Conservation (phyloP, 1,140 invertebrate genomes). For the Caligus rogercresseyi region DNA sequence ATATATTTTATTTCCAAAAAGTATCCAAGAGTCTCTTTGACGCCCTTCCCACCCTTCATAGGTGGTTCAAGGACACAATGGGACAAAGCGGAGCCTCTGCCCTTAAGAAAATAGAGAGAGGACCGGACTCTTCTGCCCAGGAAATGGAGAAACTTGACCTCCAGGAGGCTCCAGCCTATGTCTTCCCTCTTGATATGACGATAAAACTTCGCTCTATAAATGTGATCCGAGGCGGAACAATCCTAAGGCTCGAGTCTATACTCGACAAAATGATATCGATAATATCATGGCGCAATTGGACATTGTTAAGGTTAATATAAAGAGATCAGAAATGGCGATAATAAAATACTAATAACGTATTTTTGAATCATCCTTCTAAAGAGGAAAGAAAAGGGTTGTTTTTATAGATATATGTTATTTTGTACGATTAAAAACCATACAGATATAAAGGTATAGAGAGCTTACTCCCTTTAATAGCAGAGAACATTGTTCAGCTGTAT, state of each 20-base stretch:
- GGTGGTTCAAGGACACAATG: not conserved
- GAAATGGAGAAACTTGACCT: not conserved
- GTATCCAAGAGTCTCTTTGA: constrained; percentile 27
- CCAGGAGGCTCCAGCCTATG: not conserved
- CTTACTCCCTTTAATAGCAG: no score
- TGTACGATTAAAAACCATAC: no score
- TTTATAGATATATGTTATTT: no score
- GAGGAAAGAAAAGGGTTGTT: no score
- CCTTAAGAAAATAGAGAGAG: not conserved
- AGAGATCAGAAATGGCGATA: not conserved
- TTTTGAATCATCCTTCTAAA: no score
- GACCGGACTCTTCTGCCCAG: not conserved
- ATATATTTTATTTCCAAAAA: constrained; percentile 44
- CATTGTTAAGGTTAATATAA: constrained; percentile 22
- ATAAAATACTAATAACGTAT: no score
- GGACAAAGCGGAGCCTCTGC: not conserved
- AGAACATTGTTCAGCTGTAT: no score
- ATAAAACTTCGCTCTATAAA: constrained; percentile 37
- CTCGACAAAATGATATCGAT: constrained; percentile 52
- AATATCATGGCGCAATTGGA: constrained; percentile 23
- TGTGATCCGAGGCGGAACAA: constrained; percentile 55
- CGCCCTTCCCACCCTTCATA: not conserved
- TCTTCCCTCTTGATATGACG: not conserved
- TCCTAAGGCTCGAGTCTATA: constrained; percentile 48
- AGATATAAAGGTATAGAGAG: no score